phyloP scores from a whole-genome alignment of 1,140 invertebrate genomes.

The Frieseomelitta varia region DNA sequence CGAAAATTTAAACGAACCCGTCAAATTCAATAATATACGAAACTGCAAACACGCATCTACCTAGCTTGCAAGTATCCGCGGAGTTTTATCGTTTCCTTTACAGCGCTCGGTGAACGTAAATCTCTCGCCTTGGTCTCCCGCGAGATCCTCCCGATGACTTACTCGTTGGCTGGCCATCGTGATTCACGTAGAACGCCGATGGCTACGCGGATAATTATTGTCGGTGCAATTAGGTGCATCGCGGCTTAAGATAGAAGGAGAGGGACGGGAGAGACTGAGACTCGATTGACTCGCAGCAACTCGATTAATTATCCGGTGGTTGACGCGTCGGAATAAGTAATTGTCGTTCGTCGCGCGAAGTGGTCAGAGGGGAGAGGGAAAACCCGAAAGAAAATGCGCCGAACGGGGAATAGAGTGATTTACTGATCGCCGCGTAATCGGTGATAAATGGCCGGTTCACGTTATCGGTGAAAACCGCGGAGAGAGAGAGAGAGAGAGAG shows the following conservation, averaged over 20 bases:
- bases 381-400: conserved; percentile 40
- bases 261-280: not conserved
- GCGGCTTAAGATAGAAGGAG: too few relatives aligned
- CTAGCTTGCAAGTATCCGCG: not conserved
- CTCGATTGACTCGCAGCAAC: conserved; percentile 6
- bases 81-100: conserved; percentile 20
- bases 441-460: conserved; percentile 50
- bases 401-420: conserved; percentile 58
- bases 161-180: conserved; percentile 9
- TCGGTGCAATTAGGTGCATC: conserved; percentile 42
- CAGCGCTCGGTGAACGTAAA: conserved; percentile 1
- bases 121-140: not conserved
- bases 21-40: too few relatives aligned
- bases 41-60: too few relatives aligned
- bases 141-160: conserved; percentile 32
- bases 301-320: conserved; percentile 62
- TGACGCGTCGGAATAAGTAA: conserved; percentile 66
- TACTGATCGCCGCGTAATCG: conserved; percentile 57
- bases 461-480: conserved; percentile 38
- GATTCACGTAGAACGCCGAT: conserved; percentile 38
- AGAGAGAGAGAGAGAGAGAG: not conserved
- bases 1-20: too few relatives aligned
- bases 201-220: conserved; percentile 45
- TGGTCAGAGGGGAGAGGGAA: not conserved
- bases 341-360: conserved; percentile 42